Conservation (phyloP, 2,797 vertebrate species). For the Danio aesculapii region DNA sequence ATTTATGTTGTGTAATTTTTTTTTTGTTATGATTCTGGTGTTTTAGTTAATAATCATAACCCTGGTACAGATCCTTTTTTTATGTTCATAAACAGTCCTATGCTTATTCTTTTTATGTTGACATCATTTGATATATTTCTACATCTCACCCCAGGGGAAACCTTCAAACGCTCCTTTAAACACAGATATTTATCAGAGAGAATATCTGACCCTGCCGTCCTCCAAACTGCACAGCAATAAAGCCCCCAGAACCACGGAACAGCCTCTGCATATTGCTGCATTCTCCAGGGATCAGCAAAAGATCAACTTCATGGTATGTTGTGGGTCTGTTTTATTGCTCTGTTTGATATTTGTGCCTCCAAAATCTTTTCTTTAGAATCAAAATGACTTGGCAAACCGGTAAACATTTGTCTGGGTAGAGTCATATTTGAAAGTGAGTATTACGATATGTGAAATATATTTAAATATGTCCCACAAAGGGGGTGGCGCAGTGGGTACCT, state of each 20-base stretch:
- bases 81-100: neutral
- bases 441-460: too few relatives aligned
- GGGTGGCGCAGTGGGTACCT: too few relatives aligned
- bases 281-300: slow-evolving; percentile 72
- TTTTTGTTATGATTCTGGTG: neutral
- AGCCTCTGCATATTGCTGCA: slow-evolving; percentile 77
- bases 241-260: slow-evolving; percentile 66
- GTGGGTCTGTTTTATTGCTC: neutral
- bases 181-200: slow-evolving; percentile 82
- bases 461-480: too few relatives aligned
- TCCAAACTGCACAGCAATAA: slow-evolving; percentile 83
- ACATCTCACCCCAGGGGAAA: slow-evolving; percentile 69
- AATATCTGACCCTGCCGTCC: slow-evolving; percentile 89
- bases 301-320: slow-evolving; percentile 79
- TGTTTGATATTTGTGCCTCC: slow-evolving; percentile 7
- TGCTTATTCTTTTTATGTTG: neutral
- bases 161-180: slow-evolving; percentile 72
- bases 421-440: too few relatives aligned
- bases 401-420: too few relatives aligned
- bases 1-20: too few relatives aligned
- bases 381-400: neutral
- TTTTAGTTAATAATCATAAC: neutral
- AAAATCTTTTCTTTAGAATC: neutral
- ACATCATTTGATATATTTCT: neutral
- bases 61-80: neutral